Conservation (phyloP, 2,113 vertebrate genomes). For the Tylochromis polylepis region DNA sequence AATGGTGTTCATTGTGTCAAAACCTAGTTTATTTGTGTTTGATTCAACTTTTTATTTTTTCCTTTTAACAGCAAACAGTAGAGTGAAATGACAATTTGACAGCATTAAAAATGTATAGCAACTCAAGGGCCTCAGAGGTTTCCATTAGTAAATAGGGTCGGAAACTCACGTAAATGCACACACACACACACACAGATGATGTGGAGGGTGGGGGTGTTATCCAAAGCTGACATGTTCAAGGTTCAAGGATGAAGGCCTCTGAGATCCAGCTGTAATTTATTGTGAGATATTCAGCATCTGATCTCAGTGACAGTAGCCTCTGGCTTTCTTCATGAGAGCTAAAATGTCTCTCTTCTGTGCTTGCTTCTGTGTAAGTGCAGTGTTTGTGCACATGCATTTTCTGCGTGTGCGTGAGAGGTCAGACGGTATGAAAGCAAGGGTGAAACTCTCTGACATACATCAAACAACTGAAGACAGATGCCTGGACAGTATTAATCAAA, state of each 20-base stretch:
- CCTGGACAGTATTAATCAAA: conserved; percentile 97
- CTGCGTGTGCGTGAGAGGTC: conserved; percentile 26
- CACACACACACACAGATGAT: neutral
- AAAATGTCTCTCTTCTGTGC: conserved; percentile 49
- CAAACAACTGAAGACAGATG: conserved; percentile 91
- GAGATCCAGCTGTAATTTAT: conserved; percentile 92
- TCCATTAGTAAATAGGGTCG: conserved; percentile 74
- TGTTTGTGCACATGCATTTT: neutral
- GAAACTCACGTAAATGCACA: conserved; percentile 53
- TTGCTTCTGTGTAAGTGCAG: neutral
- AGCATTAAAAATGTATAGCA: conserved; percentile 73
- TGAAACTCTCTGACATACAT: conserved; percentile 93
- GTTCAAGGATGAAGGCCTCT: conserved; percentile 74
- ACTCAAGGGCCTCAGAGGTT: conserved; percentile 61
- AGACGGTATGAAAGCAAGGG: conserved; percentile 43
- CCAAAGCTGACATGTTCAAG: conserved; percentile 68
- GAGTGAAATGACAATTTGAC: conserved; percentile 65
- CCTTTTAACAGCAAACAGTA: conserved; percentile 58
- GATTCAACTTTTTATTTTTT: conserved; percentile 4
- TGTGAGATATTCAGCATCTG: conserved; percentile 86
- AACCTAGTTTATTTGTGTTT: conserved; percentile 39
- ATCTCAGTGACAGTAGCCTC: conserved; percentile 88
- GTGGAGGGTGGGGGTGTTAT: conserved; percentile 64
- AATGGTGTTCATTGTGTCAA: conserved; percentile 13
- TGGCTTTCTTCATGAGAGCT: conserved; percentile 79